Evolutionary conservation across 2,113 vertebrate species (phyloP).

Genomic region (Euleptes europaea): DNA sequence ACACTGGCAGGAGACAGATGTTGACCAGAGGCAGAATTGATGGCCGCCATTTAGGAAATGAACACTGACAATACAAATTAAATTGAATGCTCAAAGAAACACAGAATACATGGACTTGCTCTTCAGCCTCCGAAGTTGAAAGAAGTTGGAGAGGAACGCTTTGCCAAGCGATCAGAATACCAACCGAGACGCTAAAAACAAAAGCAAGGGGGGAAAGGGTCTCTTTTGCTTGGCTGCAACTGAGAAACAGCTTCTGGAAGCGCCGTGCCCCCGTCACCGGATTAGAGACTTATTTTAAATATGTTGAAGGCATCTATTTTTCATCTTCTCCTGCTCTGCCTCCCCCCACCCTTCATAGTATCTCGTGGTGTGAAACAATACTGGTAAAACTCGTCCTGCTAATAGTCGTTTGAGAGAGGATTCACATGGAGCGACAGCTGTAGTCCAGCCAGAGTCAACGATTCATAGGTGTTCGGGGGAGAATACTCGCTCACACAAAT

Average conservation of each 20-base stretch:
- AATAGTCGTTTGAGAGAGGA: conserved; percentile 47
- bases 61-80: not conserved
- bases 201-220: not conserved
- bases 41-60: not conserved
- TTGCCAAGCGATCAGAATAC: not conserved
- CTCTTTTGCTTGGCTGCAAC: not conserved
- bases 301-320: conserved; percentile 58
- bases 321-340: conserved; percentile 59
- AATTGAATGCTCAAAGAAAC: conserved; percentile 41
- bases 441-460: conserved; percentile 49
- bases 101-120: no score
- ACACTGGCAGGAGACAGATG: not conserved
- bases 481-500: not conserved
- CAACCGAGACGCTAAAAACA: not conserved
- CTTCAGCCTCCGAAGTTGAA: not conserved
- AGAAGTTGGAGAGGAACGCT: not conserved
- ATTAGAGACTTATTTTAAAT: conserved; percentile 66
- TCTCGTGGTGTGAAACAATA: conserved; percentile 66
- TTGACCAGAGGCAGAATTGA: not conserved
- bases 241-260: not conserved
- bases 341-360: conserved; percentile 62
- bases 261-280: conserved; percentile 51
- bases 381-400: conserved; percentile 65
- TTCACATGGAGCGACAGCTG: conserved; percentile 49
- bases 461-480: conserved; percentile 6